Evolutionary conservation across 2,888 invertebrate genomes (phyloP), one percentile per base, ranked within the genome.

Genomic region (Scrobipalpa atriplicella): DNA sequence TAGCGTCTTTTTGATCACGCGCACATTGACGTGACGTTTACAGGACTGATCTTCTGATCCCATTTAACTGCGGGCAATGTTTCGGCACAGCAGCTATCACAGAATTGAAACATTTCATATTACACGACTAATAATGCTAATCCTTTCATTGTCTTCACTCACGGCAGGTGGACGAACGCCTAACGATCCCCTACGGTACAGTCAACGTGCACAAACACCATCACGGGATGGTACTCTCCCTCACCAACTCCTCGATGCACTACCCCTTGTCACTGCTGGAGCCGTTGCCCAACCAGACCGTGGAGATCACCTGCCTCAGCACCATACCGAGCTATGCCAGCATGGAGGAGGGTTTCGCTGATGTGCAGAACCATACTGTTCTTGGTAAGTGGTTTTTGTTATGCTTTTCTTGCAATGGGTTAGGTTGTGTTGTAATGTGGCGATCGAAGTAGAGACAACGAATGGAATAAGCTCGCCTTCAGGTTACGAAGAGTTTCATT

Each of bases 261-360:
- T 94, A 96, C 79, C 95, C 96, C 70, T 94, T 97, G 71, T 94
- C 95, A 1, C 95, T 94, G 72, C 91, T 96, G 69, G 95, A 96
- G 81, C 93, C 95, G 69, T 94, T 94, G 62, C 95, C 94, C 63
- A 95, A 96, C 81, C 95, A 96, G 66, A 94, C 94, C 54, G 93
- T 96, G 72, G 94, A 95, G 75, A 94, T 97, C 77, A 96, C 95
- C 71, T 97, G 97, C 80, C 89, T 96, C 72, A 94, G 96, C 74
- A 96, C 97, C 66, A 97, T 97, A 78, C 97, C 97, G 0, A 95
- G 95, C 75, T 95, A 95, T 74, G 94, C 95, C 1, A 95, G 93
- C 65, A 87, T 94, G 62, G 94, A 93, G 41, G 95, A 95, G 72
- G 94, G 95, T 58, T 97, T 95, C 75, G 96, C 96, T 61, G 96